phyloP scores from a whole-genome alignment of 2,797 vertebrate species.

The Vespertilio murinus region DNA sequence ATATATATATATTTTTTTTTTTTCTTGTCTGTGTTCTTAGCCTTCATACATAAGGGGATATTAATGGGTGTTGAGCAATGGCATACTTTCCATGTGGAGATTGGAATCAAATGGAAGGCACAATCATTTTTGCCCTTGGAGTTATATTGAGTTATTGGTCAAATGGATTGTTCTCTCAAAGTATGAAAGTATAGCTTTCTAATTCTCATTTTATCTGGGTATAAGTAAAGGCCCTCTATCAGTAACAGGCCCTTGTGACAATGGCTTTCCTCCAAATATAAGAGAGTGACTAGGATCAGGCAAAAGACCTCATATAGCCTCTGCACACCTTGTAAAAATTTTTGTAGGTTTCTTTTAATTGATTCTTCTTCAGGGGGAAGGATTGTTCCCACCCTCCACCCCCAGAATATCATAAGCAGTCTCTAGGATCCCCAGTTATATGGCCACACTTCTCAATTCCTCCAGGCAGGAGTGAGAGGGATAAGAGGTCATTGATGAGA shows the following conservation, averaged over 20 bases:
- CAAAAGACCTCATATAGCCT: background rate
- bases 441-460: background rate
- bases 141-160: background rate
- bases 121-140: background rate
- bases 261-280: background rate
- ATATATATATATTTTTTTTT: background rate
- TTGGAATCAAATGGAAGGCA: background rate
- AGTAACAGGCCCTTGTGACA: background rate
- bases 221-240: background rate
- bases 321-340: accelerated
- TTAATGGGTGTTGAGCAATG: background rate
- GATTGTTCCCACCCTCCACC: accelerated
- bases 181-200: background rate
- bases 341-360: background rate
- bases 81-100: background rate
- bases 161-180: background rate
- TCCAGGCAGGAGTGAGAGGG: background rate
- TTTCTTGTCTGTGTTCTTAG: background rate
- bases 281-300: background rate
- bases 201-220: background rate
- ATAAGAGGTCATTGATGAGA: background rate
- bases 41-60: background rate
- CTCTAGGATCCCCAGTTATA: background rate
- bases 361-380: background rate
- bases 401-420: background rate